Evolutionary conservation across 23 tunicate genomes (phyloP), one percentile per base, ranked within the genome.

Genomic region (Halocynthia roretzi): DNA sequence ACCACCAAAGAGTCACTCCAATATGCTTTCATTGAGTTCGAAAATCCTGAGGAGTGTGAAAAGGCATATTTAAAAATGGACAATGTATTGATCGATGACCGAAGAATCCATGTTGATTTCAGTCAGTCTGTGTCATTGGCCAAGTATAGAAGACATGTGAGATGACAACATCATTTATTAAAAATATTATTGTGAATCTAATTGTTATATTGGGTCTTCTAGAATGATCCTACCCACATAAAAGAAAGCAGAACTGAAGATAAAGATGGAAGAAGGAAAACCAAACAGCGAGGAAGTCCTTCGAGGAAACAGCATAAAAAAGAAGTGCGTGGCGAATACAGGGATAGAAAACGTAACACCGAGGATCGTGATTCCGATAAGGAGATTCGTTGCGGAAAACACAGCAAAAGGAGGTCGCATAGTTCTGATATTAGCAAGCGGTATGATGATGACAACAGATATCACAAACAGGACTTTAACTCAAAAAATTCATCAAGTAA

Each of bases 31-130:
- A 77, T 94, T 44, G 99, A 94, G 81, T 94, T 94, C 64, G 94
- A 84, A 20, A 62, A 63, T 8, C 80, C 94, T 22, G 99, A 94
- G 2, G 87, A 78, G 78, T 94, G 99, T 60, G 99, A 94, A 60
- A 87, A 85, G 56, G 99, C 99, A 17, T 94, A 87, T 56, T 6
- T 84, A 20, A 94, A 94, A 69, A 94, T 94, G 99, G 99, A 94
- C 81, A 94, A 94, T 69, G 99, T 96, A 56, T 81, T 96, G 8
- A 96, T 96, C 31, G 99, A 96, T 70, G 99, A 96, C 51, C 75
- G 99, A 20, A 86, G 99, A 75, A 90, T 96, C 21, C 99, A 96
- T 68, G 99, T 96, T 18, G 99, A 96, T 71, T 96, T 96, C 88
- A 89, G 96, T 56, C 99, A 96, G 82, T 96, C 99, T 18, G 96